Base-by-base conservation (phyloP, 1,140 invertebrate species). In the Phocides pigmalion region DNA sequence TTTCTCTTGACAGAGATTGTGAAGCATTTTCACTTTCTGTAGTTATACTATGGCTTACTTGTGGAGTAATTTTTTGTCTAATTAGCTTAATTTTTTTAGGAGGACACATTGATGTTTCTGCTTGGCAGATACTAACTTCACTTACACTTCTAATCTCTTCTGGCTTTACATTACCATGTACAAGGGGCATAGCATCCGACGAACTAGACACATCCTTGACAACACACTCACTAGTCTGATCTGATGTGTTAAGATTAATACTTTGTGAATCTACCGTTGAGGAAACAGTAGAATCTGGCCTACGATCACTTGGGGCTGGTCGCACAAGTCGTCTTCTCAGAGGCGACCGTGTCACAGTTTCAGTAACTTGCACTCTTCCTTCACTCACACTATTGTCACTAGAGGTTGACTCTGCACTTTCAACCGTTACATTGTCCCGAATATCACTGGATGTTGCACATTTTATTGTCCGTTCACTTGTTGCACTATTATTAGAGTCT, bases 141-240 rank as follows among this genome's bases (percentile, higher is more conserved):
- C 81, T 87, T 79, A 89, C 66, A 81, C 78, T 85, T 79, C 79
- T 89, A 85, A 79, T 87, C 74, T 87, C 84, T 82, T 85, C 76
- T 68, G 77, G 73, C 68, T 85, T 87, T 70, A 75, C 71, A 81
- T 81, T 86, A 84, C 74, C 81, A 76, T 83, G 74, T 74, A 84
- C 66, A 76, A 65, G 62, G 63, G 79, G 70, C 63, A 89, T 79
- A 72, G 84, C 83, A 77, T 91, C 89, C 44, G 89, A 91, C 35
- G 89, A 91, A 74, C 89, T 91, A 63, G 89, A 88, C 20, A 91
- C 89, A 86, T 89, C 86, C 72, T 91, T 91, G 61, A 80, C 66
- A 49, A 86, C 59, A 76, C 72, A 74, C 51, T 90, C 86, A 81
- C 70, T 81, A 66, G 56, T 66, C 62, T 74, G 76, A 76, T 82